A percentile compares a stretch with the other conserved stretches of the same genome.
Evolutionary conservation across 2,888 invertebrate species (phyloP).

Genomic region (Odontocerum albicorne): DNA sequence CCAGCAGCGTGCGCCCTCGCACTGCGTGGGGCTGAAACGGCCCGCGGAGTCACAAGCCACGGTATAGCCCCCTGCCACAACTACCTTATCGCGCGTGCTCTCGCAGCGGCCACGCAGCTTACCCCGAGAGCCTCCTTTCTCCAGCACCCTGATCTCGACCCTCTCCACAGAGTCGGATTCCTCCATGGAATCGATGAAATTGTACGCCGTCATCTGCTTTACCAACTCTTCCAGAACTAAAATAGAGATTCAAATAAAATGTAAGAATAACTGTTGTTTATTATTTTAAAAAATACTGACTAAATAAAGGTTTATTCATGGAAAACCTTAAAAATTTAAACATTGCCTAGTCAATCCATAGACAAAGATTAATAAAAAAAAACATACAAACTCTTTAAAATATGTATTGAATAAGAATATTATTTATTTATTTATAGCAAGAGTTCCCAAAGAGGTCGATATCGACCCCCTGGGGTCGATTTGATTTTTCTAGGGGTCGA

Average conservation of each 20-base stretch:
- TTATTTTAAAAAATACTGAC: too few relatives aligned
- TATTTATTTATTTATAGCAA: too few relatives aligned
- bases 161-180: conserved; percentile 47
- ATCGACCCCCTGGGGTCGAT: too few relatives aligned
- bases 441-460: too few relatives aligned
- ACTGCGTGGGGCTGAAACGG: conserved; percentile 75
- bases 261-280: too few relatives aligned
- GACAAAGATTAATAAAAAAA: neutral
- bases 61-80: conserved; percentile 46
- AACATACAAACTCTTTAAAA: neutral
- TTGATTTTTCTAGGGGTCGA: too few relatives aligned
- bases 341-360: too few relatives aligned
- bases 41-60: conserved; percentile 69
- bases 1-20: conserved; percentile 74
- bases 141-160: conserved; percentile 43
- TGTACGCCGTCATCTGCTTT: conserved; percentile 62
- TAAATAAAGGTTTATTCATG: too few relatives aligned
- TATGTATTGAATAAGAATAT: neutral
- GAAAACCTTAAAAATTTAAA: too few relatives aligned
- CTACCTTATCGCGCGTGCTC: conserved; percentile 52
- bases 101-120: conserved; percentile 59
- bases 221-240: conserved; percentile 70
- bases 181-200: conserved; percentile 54
- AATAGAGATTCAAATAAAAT: conserved; percentile 33
- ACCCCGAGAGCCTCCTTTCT: conserved; percentile 44